Evolutionary conservation across 2,113 vertebrate genomes (phyloP).

Genomic region (Pteruthius melanotis): DNA sequence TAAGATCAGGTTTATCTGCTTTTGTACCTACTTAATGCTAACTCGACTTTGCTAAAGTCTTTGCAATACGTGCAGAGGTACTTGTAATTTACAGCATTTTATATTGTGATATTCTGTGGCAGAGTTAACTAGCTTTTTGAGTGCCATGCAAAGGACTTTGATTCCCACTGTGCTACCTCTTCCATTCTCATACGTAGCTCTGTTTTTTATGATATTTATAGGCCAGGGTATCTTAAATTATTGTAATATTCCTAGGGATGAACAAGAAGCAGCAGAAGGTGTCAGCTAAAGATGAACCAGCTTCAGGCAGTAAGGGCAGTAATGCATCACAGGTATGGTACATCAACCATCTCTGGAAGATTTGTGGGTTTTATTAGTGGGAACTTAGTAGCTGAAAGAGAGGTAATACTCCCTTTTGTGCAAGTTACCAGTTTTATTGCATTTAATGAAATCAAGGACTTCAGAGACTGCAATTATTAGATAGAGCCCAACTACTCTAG

Average conservation of each 20-base stretch:
- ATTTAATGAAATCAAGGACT: background rate
- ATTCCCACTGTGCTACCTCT: background rate
- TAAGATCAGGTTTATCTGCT: background rate
- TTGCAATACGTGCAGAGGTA: background rate
- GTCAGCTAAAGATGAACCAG: conserved; percentile 84
- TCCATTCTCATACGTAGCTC: background rate
- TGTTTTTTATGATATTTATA: background rate
- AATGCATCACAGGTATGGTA: conserved; percentile 78
- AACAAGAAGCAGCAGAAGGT: conserved; percentile 91
- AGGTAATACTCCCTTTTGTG: background rate
- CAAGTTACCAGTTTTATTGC: background rate
- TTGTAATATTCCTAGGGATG: conserved; percentile 80
- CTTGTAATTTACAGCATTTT: background rate
- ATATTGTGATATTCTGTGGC: background rate
- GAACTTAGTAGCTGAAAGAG: background rate
- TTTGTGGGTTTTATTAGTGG: background rate
- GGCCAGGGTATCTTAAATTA: background rate
- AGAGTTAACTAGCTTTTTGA: background rate
- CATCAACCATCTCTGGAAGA: background rate
- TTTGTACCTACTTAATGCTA: background rate
- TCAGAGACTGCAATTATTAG: background rate
- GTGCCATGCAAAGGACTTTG: background rate
- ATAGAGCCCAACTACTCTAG: background rate
- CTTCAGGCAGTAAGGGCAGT: conserved; percentile 82
- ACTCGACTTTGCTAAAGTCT: background rate